A percentile compares a stretch with the other conserved stretches of the same genome.
Evolutionary conservation across 2,888 invertebrate species (phyloP).

Genomic region (Drosophila helvetica): DNA sequence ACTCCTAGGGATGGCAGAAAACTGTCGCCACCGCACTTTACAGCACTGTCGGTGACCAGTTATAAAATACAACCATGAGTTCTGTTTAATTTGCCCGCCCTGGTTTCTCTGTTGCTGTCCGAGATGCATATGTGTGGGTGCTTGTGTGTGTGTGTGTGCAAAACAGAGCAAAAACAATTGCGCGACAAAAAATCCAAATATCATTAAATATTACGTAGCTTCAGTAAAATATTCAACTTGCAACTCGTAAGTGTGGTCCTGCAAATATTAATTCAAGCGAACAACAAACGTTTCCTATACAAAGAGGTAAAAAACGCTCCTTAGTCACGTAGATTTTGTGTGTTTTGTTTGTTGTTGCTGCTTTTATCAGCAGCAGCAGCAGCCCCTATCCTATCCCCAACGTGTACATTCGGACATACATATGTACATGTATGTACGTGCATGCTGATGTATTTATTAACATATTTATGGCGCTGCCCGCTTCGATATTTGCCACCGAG

Average conservation of each 20-base stretch:
- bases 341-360: constrained; percentile 74
- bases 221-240: constrained; percentile 25
- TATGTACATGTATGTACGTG: constrained; percentile 3
- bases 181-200: constrained; percentile 64
- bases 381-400: constrained; percentile 32
- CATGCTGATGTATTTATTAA: constrained; percentile 55
- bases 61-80: background rate
- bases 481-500: constrained; percentile 16
- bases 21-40: background rate
- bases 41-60: background rate
- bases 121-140: constrained; percentile 22
- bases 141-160: constrained; percentile 28
- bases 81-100: background rate
- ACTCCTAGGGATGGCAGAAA: too few relatives aligned
- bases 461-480: constrained; percentile 45
- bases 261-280: constrained; percentile 9
- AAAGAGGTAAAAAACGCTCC: constrained; percentile 49
- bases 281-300: constrained; percentile 25
- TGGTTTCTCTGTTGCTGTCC: constrained; percentile 27
- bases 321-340: constrained; percentile 46
- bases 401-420: constrained; percentile 36
- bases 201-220: constrained; percentile 53
- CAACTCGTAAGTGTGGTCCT: constrained; percentile 10
- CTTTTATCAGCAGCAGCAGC: constrained; percentile 68
- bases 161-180: constrained; percentile 69